Evolutionary conservation across 2,797 vertebrate genomes (phyloP), one percentile per base, ranked within the genome.

Genomic region (Sebastolobus altivelis): DNA sequence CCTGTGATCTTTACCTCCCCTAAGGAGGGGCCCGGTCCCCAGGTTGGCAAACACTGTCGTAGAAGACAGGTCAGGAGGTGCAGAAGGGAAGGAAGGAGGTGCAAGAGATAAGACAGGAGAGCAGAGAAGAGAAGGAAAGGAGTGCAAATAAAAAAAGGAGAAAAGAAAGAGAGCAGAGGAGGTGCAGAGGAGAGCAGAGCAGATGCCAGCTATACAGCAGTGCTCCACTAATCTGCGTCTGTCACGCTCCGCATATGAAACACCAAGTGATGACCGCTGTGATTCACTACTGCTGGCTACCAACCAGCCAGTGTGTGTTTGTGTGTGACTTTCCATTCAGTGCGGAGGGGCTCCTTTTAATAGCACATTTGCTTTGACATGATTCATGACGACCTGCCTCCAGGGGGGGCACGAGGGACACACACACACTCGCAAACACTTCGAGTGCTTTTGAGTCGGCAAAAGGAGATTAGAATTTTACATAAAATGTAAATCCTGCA

Each of bases 161-260:
- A 2, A 9, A 25, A n/a, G 49, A 54, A 22, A 54, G 49, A 52
- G 49, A 54, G 49, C 16, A 2, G 52, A 61, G 71, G 54, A 66
- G 71, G 49, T 59, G 63, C 52, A 46, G 61, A 62, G 82, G 65
- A 73, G 61, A 68, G 65, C 40, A 49, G 62, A 83, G 72, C 76
- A 89, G 87, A 82, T 85, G 87, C 61, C 84, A 87, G 77, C 66
- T 29, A 67, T 74, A 71, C n/a, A 81, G 81, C 70, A 69, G 38
- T 7, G 63, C 84, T 85, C 74, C 77, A 81, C 85, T 93, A 85
- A 89, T 89, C 81, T 92, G 88, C 82, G 85, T 88, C 87, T 92
- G 93, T 93, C 92, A 89, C 81, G 88, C 90, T 88, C 85, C 70
- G 79, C 84, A 89, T 88, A 93, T 90, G 90, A 89, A 93, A 90